A percentile compares a stretch with the other conserved stretches of the same genome.
phyloP scores from a whole-genome alignment of 2,888 invertebrate species.

The Scaptodrosophila latifasciaeformis region DNA sequence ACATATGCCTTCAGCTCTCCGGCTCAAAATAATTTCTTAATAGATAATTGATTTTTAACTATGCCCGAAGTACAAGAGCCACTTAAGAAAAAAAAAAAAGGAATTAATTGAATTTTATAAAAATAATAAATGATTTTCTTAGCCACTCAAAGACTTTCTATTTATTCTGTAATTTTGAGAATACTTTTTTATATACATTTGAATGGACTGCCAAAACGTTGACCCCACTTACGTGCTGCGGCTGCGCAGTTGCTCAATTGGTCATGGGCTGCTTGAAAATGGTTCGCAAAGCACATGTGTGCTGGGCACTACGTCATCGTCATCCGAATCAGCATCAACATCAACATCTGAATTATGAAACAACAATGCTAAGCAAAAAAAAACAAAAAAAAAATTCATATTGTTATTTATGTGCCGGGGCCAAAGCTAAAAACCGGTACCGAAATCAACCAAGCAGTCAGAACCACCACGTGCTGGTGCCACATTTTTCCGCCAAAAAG shows the following conservation, averaged over 20 bases:
- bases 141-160: constrained; percentile 10
- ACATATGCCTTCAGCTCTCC: too few species aligned
- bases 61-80: constrained; percentile 31
- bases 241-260: constrained; percentile 51
- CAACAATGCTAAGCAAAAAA: background rate
- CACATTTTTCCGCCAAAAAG: constrained; percentile 50
- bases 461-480: constrained; percentile 48
- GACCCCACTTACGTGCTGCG: constrained; percentile 38
- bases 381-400: too few species aligned
- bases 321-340: constrained; percentile 11
- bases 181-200: constrained; percentile 6
- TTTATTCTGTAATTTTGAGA: constrained; percentile 14
- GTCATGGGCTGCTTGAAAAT: constrained; percentile 51
- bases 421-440: constrained; percentile 45
- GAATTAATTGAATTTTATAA: constrained; percentile 47
- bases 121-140: constrained; percentile 41
- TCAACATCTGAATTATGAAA: background rate
- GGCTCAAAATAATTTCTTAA: too few species aligned
- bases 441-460: constrained; percentile 7
- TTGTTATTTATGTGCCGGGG: background rate
- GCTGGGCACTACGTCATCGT: constrained; percentile 50
- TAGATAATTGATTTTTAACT: constrained; percentile 54
- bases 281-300: constrained; percentile 40
- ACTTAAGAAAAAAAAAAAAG: constrained; percentile 10
- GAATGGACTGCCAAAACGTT: constrained; percentile 30